Evolutionary conservation across 2,888 invertebrate species (phyloP), one percentile per base, ranked within the genome.

Genomic region (Tetropium fuscum): DNA sequence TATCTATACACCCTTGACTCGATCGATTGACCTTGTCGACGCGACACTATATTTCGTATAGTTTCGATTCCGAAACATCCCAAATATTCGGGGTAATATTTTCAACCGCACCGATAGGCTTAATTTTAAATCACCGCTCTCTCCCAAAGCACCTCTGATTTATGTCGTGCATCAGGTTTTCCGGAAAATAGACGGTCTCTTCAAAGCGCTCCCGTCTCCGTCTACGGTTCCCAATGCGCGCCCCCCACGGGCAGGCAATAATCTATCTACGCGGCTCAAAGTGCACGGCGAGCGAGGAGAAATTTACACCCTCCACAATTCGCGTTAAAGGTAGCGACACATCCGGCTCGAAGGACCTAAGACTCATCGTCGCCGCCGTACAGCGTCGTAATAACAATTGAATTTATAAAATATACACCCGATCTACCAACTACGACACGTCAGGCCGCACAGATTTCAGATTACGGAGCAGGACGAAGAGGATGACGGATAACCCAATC

Each of bases 61-160:
- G n/a, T n/a, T n/a, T n/a, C n/a, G n/a, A n/a, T n/a, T n/a, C n/a
- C n/a, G 36, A 36, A 36, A 36, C 15, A 15, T 16, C 36, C 11
- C 18, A 15, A 8, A 13, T n/a, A 27, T n/a, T 10, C 3, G 27
- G 8, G 27, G 2, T 8, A 27, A 10, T 5, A 8, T 8, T n/a
- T 13, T 10, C 10, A 13, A 1, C 36, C 6, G 16, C 15, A 15
- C 10, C 13, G 15, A 15, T 36, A 18, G 5, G 16, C 36, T 59
- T 58, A 63, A 54, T 60, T 64, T 58, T 66, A 59, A 60, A 63
- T 59, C 57, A 47, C 25, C 47, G 47, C 32, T 22, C 51, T 59
- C 54, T 63, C 32, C 53, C 58, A 53, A 58, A 60, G 62, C 58
- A 64, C 60, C 60, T 67, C 63, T 63, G 67, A 67, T 64, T 64